These are phyloP conservation scores for Drosophila sturtevanti DNA, from an alignment of 1,140 invertebrate species.

Conservation along the genomic window DNA sequence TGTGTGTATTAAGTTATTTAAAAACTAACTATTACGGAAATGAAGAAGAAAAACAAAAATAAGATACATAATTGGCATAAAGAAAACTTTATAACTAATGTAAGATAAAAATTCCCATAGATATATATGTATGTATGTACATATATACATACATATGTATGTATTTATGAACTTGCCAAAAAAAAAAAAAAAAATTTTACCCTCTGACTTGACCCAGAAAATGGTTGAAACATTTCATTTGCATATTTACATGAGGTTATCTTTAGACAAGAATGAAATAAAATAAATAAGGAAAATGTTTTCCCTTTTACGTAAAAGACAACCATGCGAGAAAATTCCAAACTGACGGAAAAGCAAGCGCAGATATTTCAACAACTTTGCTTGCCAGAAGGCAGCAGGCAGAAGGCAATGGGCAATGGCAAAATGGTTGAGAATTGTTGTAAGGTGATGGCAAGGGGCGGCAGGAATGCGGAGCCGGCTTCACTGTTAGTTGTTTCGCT, in stretches of 20 bases:
- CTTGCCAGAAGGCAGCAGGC: neutral
- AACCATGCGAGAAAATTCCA: conserved; percentile 67
- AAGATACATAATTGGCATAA: conserved; percentile 18
- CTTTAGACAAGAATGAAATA: conserved; percentile 15
- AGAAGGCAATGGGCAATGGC: neutral
- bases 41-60: too few species aligned
- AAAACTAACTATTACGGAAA: neutral
- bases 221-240: conserved; percentile 60
- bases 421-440: neutral
- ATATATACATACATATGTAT: neutral
- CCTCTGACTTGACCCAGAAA: conserved; percentile 55
- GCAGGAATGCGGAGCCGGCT: conserved; percentile 9
- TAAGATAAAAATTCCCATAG: too few species aligned
- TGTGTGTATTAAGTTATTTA: neutral
- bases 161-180: conserved; percentile 24
- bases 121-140: too few species aligned
- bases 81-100: too few species aligned
- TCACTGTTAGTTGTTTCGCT: conserved; percentile 65
- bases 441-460: too few species aligned
- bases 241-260: conserved; percentile 64
- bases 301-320: conserved; percentile 62
- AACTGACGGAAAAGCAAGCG: conserved; percentile 74
- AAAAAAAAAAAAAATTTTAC: too few species aligned
- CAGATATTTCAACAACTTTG: conserved; percentile 71
- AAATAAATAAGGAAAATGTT: conserved; percentile 55